Evolutionary conservation across 2,113 vertebrate species (phyloP), one percentile per base, ranked within the genome.

Genomic region (Hirundichthys speculiger): DNA sequence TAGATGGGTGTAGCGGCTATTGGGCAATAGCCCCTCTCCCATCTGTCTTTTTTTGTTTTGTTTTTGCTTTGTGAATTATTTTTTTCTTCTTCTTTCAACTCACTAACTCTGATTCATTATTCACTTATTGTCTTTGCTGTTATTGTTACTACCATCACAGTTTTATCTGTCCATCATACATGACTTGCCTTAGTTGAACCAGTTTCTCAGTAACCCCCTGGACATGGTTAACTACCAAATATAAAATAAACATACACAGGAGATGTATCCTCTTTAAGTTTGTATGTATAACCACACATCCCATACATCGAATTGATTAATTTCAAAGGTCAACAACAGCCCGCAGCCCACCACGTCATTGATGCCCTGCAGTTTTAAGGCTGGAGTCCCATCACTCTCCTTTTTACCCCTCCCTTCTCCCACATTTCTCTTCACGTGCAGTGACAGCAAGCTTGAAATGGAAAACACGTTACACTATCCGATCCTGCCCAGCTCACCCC

Each of bases 361-460:
- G 49, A 55, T 27, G 45, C 43, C 51, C n/a, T 47, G 24, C 52
- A n/a, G 59, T 82, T 78, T 76, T 66, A 49, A 15, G 41, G 53
- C 67, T 46, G 7, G 0, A 48, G 3, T 41, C 40, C 7, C 13
- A 13, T 41, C 40, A 16, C 16, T 41, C 43, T 45, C 43, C 43
- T 45, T 16, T 45, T 19, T 19, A 11, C 43, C 8, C 42, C 30
- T 24, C 59, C 67, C 48, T 8, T 13, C 21, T 21, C 69, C 50
- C 38, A 16, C n/a, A 21, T 63, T 46, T 82, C 66, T 43, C 50
- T 75, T 85, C 80, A 79, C 73, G 71, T 88, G 83, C 63, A 73
- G 62, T 62, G 54, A 53, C 57, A 49, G 47, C n/a, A 47, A 51
- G 49, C 61, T 69, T 19, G 43, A 38, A 76, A 42, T 66, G 60